Evolutionary conservation across 2,113 vertebrate species (phyloP).

Genomic region (Hystrix brachyura): DNA sequence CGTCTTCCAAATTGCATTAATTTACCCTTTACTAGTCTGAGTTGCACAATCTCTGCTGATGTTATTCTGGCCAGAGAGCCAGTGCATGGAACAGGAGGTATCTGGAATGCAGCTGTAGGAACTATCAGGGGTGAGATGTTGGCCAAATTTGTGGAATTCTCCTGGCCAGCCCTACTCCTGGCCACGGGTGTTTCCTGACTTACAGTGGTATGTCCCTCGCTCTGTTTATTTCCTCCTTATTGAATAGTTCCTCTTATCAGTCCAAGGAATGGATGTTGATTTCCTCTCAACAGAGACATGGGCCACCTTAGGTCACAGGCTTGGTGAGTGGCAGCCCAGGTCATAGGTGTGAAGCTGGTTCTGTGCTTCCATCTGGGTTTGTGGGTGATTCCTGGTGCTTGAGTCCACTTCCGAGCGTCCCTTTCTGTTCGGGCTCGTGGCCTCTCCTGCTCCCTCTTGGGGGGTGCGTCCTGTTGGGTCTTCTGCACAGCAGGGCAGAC

Average conservation of each 20-base stretch:
- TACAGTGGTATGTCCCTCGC: background rate
- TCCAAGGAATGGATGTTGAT: fast-evolving
- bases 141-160: background rate
- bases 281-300: fast-evolving
- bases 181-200: background rate
- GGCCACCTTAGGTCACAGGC: fast-evolving
- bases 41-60: background rate
- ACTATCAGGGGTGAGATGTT: fast-evolving
- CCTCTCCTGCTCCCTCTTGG: background rate
- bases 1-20: fast-evolving
- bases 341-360: fast-evolving
- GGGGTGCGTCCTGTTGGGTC: fast-evolving
- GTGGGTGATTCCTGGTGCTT: fast-evolving
- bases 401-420: fast-evolving
- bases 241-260: background rate
- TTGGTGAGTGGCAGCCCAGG: fast-evolving
- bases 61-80: background rate
- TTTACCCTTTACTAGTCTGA: background rate
- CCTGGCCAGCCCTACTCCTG: background rate
- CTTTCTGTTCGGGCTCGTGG: fast-evolving
- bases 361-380: fast-evolving
- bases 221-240: background rate
- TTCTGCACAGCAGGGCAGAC: fast-evolving
- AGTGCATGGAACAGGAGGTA: fast-evolving
- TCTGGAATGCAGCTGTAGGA: fast-evolving